A percentile compares a stretch with the other conserved stretches of the same genome.
Conservation (phyloP, 2,888 invertebrate species). For the Diadegma fenestrale region DNA sequence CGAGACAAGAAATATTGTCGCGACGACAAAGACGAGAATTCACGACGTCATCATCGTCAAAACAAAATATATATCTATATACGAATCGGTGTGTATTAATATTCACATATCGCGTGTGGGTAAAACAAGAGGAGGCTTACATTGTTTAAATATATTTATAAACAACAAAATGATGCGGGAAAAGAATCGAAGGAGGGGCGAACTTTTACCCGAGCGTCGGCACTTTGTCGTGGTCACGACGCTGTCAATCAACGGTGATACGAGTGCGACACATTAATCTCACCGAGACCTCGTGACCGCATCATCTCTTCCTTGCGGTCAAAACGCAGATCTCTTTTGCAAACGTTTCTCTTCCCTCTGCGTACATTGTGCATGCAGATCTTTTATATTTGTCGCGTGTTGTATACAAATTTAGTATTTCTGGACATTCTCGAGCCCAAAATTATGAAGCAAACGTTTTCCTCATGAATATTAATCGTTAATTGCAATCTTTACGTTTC, state of each 20-base stretch:
- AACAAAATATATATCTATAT: conserved; percentile 3
- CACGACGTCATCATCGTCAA: conserved; percentile 10
- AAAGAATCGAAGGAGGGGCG: conserved; percentile 43
- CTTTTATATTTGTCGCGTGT: not conserved
- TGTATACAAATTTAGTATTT: not conserved
- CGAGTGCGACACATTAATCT: conserved; percentile 84
- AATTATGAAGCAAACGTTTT: not conserved
- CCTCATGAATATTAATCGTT: not conserved
- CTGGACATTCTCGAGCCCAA: not conserved
- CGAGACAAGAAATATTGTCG: conserved; percentile 48
- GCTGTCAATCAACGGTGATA: conserved; percentile 84
- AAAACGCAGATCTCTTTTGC: conserved; percentile 72
- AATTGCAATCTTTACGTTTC: no score
- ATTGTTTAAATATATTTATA: conserved; percentile 42
- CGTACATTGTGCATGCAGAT: conserved; percentile 38
- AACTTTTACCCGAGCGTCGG: conserved; percentile 76
- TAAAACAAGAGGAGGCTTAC: conserved; percentile 9
- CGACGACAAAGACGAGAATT: conserved; percentile 50
- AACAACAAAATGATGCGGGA: conserved; percentile 20
- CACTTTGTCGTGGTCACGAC: conserved; percentile 84
- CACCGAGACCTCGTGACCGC: conserved; percentile 76
- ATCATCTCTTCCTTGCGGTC: conserved; percentile 77
- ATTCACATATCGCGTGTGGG: not conserved
- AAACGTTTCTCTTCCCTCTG: conserved; percentile 69
- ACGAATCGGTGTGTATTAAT: not conserved